Base-by-base conservation (phyloP, 2,113 vertebrate species). In the Ifrita kowaldi region DNA sequence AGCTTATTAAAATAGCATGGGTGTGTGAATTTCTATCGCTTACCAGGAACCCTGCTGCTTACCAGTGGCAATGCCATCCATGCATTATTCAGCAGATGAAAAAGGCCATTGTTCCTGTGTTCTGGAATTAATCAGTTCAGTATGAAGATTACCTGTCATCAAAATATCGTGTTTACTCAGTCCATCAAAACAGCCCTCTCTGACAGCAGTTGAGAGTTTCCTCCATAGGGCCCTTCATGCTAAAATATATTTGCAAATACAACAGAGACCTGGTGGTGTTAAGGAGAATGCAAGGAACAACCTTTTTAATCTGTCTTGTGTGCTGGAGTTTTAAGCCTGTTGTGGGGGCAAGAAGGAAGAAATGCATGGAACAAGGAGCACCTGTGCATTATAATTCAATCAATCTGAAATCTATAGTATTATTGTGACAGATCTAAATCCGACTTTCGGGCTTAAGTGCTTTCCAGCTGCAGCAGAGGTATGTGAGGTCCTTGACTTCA, bases 1-100 rank as follows among this genome's bases (percentile, higher is more conserved):
- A 95, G 88, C 94, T 94, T 96, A 97, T 97, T 97, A 97, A 97
- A 97, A 97, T 97, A 97, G 92, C 93, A 85, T 57, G 84, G 73
- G 93, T 96, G 94, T 96, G 96, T 95, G 96, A 97, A 97, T 95
- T 96, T 87, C 97, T 83, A 85, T 56, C 4, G 6, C 95, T 94
- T 94, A 91, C 94, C 28, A 2, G 96, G 96, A 97, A 87, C 95
- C 96, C 96, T 95, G 93, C 96, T 95, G 96, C 87, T 97, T 23
- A 78, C 92, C 90, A 87, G 95, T 94, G 89, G 88, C 96, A 93
- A 59, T 33, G 96, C 92, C 91, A 67, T 52, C 35, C 71, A 94
- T 96, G 89, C 89, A 96, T 95, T 97, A 97, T 97, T 94, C 96
- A 96, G 87, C 84, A 93, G 93, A 91, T 88, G 74, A 94, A 91